Percentiles rank a stretch among this genome's conserved stretches.
Evolutionary conservation across 2,888 invertebrate genomes (phyloP).

Genomic region (Sicus ferrugineus): DNA sequence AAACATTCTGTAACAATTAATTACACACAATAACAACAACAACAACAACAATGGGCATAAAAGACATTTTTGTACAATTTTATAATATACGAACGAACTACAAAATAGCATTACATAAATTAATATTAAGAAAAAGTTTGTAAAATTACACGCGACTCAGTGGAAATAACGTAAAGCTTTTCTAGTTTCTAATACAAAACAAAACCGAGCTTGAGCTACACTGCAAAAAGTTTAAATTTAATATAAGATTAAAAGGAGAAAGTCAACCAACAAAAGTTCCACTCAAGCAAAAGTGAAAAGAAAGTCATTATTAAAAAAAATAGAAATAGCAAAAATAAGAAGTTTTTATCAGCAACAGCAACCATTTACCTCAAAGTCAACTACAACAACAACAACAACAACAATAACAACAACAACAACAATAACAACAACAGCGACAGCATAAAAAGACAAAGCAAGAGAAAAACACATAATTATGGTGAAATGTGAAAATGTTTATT

Average conservation of each 20-base stretch:
- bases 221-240: no score
- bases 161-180: slow-evolving; percentile 51
- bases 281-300: slow-evolving; percentile 16
- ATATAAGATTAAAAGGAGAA: no score
- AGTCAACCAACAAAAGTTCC: slow-evolving; percentile 30
- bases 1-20: no score
- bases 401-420: slow-evolving; percentile 22
- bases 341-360: slow-evolving; percentile 44
- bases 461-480: no score
- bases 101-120: slow-evolving; percentile 5
- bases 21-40: slow-evolving; percentile 2
- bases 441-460: no score
- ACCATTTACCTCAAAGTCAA: slow-evolving; percentile 57
- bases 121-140: not conserved
- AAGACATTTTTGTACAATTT: slow-evolving; percentile 15
- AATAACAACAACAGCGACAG: not conserved
- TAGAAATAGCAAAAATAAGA: slow-evolving; percentile 21
- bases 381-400: slow-evolving; percentile 31
- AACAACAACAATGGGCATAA: not conserved
- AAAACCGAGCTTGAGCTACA: slow-evolving; percentile 7
- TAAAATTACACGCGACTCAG: slow-evolving; percentile 45
- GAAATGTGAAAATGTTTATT: no score
- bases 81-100: no score
- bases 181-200: slow-evolving; percentile 33
- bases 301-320: slow-evolving; percentile 25